A percentile compares a stretch with the other conserved stretches of the same genome.
Conservation (phyloP, 1,140 invertebrate genomes). For the Drosophila orosa region DNA sequence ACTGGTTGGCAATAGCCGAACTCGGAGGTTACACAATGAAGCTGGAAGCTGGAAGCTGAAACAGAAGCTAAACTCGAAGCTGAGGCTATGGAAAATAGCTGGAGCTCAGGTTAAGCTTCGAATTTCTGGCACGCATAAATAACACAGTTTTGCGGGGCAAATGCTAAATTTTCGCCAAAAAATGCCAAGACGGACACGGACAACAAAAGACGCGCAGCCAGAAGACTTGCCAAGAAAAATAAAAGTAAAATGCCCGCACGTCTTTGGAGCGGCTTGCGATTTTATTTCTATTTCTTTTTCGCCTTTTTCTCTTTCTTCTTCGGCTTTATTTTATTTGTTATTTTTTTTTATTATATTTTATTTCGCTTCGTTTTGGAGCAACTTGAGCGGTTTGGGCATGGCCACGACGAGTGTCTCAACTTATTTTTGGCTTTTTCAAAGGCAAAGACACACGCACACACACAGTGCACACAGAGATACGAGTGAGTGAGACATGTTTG, state of each 20-base stretch:
- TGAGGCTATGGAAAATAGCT: slow-evolving; percentile 3
- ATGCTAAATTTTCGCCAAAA: slow-evolving; percentile 40
- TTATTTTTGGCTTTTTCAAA: slow-evolving; percentile 61
- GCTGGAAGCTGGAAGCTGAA: slow-evolving; percentile 2
- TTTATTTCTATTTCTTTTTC: slow-evolving; percentile 37
- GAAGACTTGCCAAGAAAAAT: slow-evolving; percentile 59
- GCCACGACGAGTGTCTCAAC: slow-evolving; percentile 53
- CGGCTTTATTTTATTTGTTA: slow-evolving; percentile 15
- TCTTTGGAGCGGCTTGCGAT: slow-evolving; percentile 32
- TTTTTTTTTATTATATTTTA: slow-evolving; percentile 15
- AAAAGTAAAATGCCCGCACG: slow-evolving; percentile 49
- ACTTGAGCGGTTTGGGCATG: slow-evolving; percentile 50
- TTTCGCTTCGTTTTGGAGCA: slow-evolving; percentile 32
- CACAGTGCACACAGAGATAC: slow-evolving; percentile 14
- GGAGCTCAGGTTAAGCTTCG: slow-evolving; percentile 15
- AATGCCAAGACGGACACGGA: slow-evolving; percentile 26
- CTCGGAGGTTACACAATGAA: slow-evolving; percentile 60
- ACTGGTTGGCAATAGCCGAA: slow-evolving; percentile 61
- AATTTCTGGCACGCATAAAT: slow-evolving; percentile 52
- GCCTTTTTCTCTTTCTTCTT: slow-evolving; percentile 11
- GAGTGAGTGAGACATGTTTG: slow-evolving; percentile 50
- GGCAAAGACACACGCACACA: slow-evolving; percentile 16
- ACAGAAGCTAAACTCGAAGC: slow-evolving; percentile 3
- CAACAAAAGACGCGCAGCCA: slow-evolving; percentile 28
- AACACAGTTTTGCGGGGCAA: slow-evolving; percentile 37